These are phyloP conservation scores for Diarsia dahlii DNA, from an alignment of 2,888 invertebrate species.

Conservation along the genomic window DNA sequence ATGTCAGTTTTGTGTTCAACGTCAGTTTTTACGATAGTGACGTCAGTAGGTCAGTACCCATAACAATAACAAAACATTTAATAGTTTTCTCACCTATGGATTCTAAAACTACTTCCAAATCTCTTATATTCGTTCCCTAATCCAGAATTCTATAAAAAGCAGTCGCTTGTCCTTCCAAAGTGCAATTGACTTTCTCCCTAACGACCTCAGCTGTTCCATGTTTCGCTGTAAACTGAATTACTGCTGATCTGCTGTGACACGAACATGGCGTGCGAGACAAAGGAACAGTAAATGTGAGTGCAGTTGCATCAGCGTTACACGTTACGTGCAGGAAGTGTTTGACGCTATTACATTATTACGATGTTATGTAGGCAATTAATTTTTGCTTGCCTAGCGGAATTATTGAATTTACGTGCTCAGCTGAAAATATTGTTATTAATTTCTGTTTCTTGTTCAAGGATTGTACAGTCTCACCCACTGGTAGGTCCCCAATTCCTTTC, in stretches of 20 bases:
- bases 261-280: constrained; percentile 42
- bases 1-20: background rate
- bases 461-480: too few species aligned
- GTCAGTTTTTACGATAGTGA: background rate
- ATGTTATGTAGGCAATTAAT: constrained; percentile 22
- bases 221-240: constrained; percentile 28
- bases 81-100: too few species aligned
- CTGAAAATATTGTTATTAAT: background rate
- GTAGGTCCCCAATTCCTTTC: too few species aligned
- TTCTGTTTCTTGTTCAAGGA: background rate
- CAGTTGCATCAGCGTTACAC: constrained; percentile 53
- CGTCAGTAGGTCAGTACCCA: background rate
- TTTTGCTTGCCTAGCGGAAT: background rate
- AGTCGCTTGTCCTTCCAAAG: background rate
- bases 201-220: background rate
- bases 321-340: constrained; percentile 40
- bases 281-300: constrained; percentile 37
- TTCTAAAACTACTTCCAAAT: background rate
- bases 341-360: constrained; percentile 13
- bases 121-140: background rate
- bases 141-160: background rate
- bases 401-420: background rate
- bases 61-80: background rate
- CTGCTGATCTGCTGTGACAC: constrained; percentile 26
- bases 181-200: background rate